Evolutionary conservation across 2,113 vertebrate genomes (phyloP), one percentile per base, ranked within the genome.

Genomic region (Ophthalmotilapia sp.): DNA sequence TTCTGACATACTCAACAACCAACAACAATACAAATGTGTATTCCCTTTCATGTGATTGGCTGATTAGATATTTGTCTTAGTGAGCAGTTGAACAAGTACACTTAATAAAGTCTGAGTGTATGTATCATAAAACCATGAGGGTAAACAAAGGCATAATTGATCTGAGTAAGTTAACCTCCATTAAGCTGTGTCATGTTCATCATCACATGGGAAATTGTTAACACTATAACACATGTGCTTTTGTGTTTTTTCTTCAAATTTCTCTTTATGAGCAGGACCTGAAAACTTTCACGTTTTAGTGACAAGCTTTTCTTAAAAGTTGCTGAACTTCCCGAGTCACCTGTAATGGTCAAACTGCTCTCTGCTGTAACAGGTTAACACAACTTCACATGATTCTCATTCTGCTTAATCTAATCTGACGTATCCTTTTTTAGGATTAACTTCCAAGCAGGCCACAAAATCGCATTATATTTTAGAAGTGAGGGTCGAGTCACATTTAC

Each of bases 401-500:
- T 81, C 26, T 13, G 73, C 73, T 75, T 45, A 33, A 83, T 88
- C 49, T 23, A 53, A 79, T 42, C 36, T n/a, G 10, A 62, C 56
- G 2, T 6, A 17, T 53, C 56, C 45, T 79, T 15, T 23, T 83
- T 26, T 21, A 21, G 80, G 11, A 58, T 60, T 53, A 73, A 49
- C 58, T 38, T 51, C n/a, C 51, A 87, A 29, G 17, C 70, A 51
- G 60, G 84, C 21, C 23, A 23, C 51, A 80, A 56, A 77, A 84
- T 56, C 73, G 60, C 65, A 79, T 68, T 55, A 21, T 38, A 15
- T 87, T 84, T 77, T 45, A 79, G 62, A 91, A 42, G 33, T 79
- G 47, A 88, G 81, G 86, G 85, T 83, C 38, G 15, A 62, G 88
- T 73, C 82, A 82, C 86, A 91, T 92, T 93, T 77, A 77, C 79